Percentiles rank a stretch among this genome's conserved stretches.
These are phyloP conservation scores for Dusona sp. DNA, from an alignment of 2,888 invertebrate species.

Conservation along the genomic window DNA sequence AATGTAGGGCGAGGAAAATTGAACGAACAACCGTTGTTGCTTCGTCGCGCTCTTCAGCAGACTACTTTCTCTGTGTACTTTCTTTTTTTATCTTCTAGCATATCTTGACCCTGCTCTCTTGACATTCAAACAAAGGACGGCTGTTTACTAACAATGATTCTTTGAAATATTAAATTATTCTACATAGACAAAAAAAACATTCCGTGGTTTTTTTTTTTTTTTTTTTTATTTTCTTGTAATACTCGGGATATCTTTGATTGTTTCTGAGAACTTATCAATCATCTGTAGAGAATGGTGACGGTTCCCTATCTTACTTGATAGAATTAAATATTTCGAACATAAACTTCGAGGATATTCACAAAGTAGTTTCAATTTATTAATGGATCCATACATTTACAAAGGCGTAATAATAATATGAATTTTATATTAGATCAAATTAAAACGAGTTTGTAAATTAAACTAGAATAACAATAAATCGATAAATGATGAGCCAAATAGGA, in stretches of 20 bases:
- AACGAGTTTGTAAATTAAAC: background rate
- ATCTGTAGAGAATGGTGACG: background rate
- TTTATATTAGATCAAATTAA: background rate
- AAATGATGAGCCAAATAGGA: background rate
- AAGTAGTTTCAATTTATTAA: background rate
- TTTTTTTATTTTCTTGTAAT: background rate
- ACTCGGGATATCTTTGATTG: background rate
- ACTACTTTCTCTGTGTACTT: slow-evolving; percentile 1
- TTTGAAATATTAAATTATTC: background rate
- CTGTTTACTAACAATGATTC: background rate
- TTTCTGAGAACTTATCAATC: background rate
- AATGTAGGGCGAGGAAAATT: background rate
- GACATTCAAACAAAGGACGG: slow-evolving; percentile 3
- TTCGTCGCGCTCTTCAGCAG: background rate
- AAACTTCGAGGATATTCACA: background rate
- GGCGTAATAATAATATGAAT: background rate
- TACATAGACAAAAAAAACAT: background rate
- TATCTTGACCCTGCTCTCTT: background rate
- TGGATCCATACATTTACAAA: background rate
- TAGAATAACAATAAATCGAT: background rate
- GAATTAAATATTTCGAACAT: background rate
- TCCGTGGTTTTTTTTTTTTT: background rate
- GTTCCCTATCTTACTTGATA: no score
- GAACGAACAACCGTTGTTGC: background rate
- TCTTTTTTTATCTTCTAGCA: slow-evolving; percentile 13